These are phyloP conservation scores for Glossosoma conforme DNA, from an alignment of 1,140 invertebrate species.

Conservation along the genomic window DNA sequence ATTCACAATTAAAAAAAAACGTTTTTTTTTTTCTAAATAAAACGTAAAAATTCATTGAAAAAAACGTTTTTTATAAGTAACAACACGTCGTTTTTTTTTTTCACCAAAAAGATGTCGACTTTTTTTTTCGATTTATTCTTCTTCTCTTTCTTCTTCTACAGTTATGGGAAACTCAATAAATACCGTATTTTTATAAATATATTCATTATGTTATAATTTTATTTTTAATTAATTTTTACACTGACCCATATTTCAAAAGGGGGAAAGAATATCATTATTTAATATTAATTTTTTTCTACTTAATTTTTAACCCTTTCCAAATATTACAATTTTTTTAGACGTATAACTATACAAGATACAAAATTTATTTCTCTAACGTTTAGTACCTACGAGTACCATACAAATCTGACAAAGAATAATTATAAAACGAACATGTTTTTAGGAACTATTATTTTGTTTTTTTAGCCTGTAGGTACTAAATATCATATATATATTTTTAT, in stretches of 20 bases:
- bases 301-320: slow-evolving; percentile 11
- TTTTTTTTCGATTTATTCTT: slow-evolving; percentile 21
- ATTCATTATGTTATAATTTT: slow-evolving; percentile 5
- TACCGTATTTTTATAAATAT: slow-evolving; percentile 17
- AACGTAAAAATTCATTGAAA: slow-evolving; percentile 9
- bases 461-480: not conserved
- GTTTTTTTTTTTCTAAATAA: slow-evolving; percentile 12
- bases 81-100: slow-evolving; percentile 27
- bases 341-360: slow-evolving; percentile 6
- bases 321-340: slow-evolving; percentile 16
- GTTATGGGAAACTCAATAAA: slow-evolving; percentile 32
- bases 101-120: slow-evolving; percentile 18
- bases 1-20: not conserved
- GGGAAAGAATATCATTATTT: slow-evolving; percentile 8
- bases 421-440: slow-evolving; percentile 11
- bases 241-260: not conserved
- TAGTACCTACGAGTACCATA: no score
- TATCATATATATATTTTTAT: not conserved
- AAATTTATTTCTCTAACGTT: slow-evolving; percentile 5
- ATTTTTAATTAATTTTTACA: not conserved
- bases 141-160: no score
- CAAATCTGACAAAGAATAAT: no score
- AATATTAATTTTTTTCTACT: slow-evolving; percentile 18
- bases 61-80: slow-evolving; percentile 27
- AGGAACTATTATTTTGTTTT: slow-evolving; percentile 27